A percentile compares a stretch with the other conserved stretches of the same genome.
Evolutionary conservation across 2,113 vertebrate species (phyloP).

Genomic region (Phaethon lepturus): DNA sequence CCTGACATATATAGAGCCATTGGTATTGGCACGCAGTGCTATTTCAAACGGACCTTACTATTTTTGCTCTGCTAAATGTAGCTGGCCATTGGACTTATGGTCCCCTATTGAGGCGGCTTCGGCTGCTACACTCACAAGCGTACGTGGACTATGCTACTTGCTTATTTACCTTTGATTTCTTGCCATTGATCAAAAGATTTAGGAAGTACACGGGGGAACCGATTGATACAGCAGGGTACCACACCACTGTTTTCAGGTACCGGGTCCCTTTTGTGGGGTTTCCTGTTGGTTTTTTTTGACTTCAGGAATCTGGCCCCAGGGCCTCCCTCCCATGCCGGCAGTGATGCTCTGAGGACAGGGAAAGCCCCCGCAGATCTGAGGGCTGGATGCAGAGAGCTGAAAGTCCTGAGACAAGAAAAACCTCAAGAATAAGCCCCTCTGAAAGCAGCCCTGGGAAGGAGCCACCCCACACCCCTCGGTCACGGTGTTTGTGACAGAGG

Average conservation of each 20-base stretch:
- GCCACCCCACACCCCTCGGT: too few species aligned
- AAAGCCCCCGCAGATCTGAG: not conserved
- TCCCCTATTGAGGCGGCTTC: not conserved
- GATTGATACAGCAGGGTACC: not conserved
- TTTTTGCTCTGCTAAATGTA: not conserved
- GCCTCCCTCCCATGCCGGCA: not conserved
- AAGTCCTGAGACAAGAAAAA: not conserved
- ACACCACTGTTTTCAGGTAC: not conserved
- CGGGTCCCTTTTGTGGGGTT: not conserved
- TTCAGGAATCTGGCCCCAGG: not conserved
- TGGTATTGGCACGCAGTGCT: not conserved
- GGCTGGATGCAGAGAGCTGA: not conserved
- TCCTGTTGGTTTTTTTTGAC: not conserved
- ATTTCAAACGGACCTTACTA: not conserved
- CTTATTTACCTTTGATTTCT: not conserved
- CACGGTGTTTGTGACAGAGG: not conserved
- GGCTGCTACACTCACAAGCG: not conserved
- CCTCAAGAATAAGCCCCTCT: not conserved
- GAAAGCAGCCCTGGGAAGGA: not conserved
- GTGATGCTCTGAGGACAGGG: not conserved
- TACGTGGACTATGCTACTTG: not conserved
- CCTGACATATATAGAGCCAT: not conserved
- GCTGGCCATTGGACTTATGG: not conserved
- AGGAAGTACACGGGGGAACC: fast-evolving
- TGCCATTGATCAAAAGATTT: not conserved